Conservation (phyloP, 2,888 invertebrate species). For the Clunio marinus region DNA sequence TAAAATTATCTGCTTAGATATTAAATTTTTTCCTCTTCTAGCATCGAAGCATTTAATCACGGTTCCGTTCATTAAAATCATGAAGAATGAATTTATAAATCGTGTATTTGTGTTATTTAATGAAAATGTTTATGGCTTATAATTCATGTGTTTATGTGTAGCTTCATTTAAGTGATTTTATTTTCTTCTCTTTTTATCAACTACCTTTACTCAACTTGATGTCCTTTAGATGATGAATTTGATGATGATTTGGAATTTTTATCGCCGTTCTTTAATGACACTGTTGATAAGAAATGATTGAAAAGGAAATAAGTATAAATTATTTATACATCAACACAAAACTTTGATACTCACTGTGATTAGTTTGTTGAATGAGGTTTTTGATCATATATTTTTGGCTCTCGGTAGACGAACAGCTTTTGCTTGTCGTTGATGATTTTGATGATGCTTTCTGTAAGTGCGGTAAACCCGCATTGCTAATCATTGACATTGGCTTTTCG, state of each 20-base stretch:
- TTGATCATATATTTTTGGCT: slow-evolving; percentile 38
- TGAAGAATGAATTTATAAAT: too few species aligned
- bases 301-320: too few species aligned
- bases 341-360: slow-evolving; percentile 49
- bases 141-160: too few species aligned
- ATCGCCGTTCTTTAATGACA: slow-evolving; percentile 37
- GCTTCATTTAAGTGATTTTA: background rate
- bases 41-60: too few species aligned
- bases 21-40: too few species aligned
- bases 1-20: too few species aligned
- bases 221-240: slow-evolving; percentile 35
- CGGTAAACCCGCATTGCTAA: slow-evolving; percentile 46
- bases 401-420: slow-evolving; percentile 34
- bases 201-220: slow-evolving; percentile 13
- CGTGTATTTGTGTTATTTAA: too few species aligned
- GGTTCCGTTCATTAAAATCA: too few species aligned
- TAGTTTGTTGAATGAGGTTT: slow-evolving; percentile 50
- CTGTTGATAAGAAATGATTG: too few species aligned
- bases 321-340: too few species aligned
- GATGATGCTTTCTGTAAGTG: slow-evolving; percentile 53
- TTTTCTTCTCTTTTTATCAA: background rate
- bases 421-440: slow-evolving; percentile 41
- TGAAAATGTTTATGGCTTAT: too few species aligned
- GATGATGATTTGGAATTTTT: slow-evolving; percentile 36
- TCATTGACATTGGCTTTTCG: slow-evolving; percentile 34